phyloP scores from a whole-genome alignment of 2,113 vertebrate species.

The Rousettus leschenaultii region DNA sequence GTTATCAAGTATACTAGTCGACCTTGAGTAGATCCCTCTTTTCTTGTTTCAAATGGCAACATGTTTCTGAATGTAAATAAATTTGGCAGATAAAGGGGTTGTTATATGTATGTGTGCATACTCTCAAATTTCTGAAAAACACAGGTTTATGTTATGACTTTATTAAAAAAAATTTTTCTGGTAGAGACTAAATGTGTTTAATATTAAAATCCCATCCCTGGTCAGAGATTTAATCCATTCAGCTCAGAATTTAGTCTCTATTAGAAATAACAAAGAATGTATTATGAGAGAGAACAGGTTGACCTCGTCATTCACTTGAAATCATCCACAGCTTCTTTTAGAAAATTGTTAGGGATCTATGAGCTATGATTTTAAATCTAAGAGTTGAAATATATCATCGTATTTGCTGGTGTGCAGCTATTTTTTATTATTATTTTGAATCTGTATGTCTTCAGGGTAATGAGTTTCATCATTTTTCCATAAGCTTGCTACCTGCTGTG shows the following conservation, averaged over 20 bases:
- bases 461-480: conserved; percentile 45
- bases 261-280: conserved; percentile 1
- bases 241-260: conserved; percentile 15
- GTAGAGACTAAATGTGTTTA: background rate
- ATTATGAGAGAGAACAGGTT: conserved; percentile 25
- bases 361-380: conserved; percentile 39
- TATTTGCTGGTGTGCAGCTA: conserved; percentile 11
- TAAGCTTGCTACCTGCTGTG: conserved; percentile 23
- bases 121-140: conserved; percentile 67
- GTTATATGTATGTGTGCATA: conserved; percentile 55
- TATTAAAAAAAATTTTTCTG: conserved; percentile 43
- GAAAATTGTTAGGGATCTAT: conserved; percentile 34
- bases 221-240: conserved; percentile 38
- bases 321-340: background rate
- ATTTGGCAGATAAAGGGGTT: conserved; percentile 45
- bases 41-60: background rate
- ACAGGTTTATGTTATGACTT: conserved; percentile 47
- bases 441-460: conserved; percentile 37
- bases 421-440: conserved; percentile 60
- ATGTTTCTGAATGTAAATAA: conserved; percentile 61
- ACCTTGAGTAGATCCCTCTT: conserved; percentile 62
- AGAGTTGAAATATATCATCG: conserved; percentile 26
- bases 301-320: conserved; percentile 49
- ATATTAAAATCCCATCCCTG: conserved; percentile 12
- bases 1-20: conserved; percentile 66